phyloP scores from a whole-genome alignment of 1,140 invertebrate species.

The Diploscapter pachys region DNA sequence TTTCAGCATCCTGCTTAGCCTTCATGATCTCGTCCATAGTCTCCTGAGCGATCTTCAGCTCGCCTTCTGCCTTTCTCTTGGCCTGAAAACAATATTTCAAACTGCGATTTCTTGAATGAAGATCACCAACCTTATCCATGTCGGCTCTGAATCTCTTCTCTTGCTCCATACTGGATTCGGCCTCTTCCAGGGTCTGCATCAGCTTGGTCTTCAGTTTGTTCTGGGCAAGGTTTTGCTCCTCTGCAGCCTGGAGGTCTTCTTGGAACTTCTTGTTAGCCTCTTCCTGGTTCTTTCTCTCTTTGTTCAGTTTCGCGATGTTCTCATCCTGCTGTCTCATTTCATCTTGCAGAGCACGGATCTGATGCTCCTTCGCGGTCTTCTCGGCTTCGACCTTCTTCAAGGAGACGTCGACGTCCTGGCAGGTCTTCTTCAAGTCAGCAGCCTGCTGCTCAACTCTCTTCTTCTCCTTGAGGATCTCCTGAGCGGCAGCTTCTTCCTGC shows the following conservation, averaged over 20 bases:
- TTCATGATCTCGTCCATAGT: conserved; percentile 43
- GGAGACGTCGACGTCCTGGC: conserved; percentile 59
- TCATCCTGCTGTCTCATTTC: conserved; percentile 99
- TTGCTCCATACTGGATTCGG: conserved; percentile 90
- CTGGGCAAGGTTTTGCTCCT: conserved; percentile 97
- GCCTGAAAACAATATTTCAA: conserved; percentile 67
- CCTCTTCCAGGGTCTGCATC: conserved; percentile 88
- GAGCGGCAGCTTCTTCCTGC: conserved; percentile 43
- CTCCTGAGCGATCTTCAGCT: conserved; percentile 91
- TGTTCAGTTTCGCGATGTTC: conserved; percentile 96
- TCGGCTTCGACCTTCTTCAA: conserved; percentile 71
- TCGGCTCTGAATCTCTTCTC: conserved; percentile 97
- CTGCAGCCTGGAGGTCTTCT: conserved; percentile 92
- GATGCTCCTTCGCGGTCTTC: conserved; percentile 95
- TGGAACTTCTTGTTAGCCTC: conserved; percentile 87
- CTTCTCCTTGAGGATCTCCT: conserved; percentile 41
- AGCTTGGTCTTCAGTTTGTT: conserved; percentile 97
- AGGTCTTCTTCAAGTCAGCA: conserved; percentile 50
- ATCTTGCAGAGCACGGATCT: conserved; percentile 96
- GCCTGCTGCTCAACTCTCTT: conserved; percentile 50
- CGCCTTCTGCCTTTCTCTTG: conserved; percentile 83
- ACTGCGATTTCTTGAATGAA: background rate
- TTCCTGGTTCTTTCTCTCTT: conserved; percentile 94
- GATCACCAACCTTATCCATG: conserved; percentile 68
- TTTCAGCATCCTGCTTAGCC: conserved; percentile 49